phyloP scores from a whole-genome alignment of 2,888 invertebrate species.

The Teleiodes luculella region DNA sequence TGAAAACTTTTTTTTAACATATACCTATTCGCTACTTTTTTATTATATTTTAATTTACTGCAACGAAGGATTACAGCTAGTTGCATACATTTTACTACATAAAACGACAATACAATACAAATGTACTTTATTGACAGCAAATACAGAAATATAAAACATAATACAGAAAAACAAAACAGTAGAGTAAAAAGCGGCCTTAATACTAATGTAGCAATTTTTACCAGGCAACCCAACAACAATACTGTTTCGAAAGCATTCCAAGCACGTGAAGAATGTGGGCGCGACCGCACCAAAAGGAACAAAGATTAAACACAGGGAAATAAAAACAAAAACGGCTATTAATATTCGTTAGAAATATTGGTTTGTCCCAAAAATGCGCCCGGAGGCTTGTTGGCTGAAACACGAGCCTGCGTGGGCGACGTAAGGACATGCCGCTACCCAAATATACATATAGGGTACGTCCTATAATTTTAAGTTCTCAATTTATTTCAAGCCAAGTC shows the following conservation, averaged over 20 bases:
- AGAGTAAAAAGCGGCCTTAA: too few relatives aligned
- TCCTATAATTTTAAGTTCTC: too few relatives aligned
- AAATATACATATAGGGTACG: slow-evolving; percentile 31
- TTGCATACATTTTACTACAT: too few relatives aligned
- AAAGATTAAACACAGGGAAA: slow-evolving; percentile 56
- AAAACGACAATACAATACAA: too few relatives aligned
- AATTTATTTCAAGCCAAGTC: too few relatives aligned
- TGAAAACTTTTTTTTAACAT: not conserved
- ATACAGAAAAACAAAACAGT: too few relatives aligned
- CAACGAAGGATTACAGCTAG: too few relatives aligned
- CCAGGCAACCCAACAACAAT: slow-evolving; percentile 9
- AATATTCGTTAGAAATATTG: slow-evolving; percentile 78
- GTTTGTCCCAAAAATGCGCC: slow-evolving; percentile 77
- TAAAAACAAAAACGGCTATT: slow-evolving; percentile 68
- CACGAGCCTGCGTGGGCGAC: slow-evolving; percentile 66
- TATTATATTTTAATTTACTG: too few relatives aligned
- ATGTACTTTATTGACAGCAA: too few relatives aligned
- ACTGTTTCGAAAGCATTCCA: slow-evolving; percentile 40
- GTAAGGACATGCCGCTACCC: slow-evolving; percentile 53
- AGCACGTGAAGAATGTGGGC: slow-evolving; percentile 56
- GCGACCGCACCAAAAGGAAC: slow-evolving; percentile 43
- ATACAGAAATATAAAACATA: too few relatives aligned
- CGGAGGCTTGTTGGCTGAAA: slow-evolving; percentile 69
- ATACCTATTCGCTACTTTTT: not conserved
- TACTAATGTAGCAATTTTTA: too few relatives aligned